These are phyloP conservation scores for Gnatocerus cornutus DNA, from an alignment of 2,888 invertebrate genomes.

Conservation along the genomic window DNA sequence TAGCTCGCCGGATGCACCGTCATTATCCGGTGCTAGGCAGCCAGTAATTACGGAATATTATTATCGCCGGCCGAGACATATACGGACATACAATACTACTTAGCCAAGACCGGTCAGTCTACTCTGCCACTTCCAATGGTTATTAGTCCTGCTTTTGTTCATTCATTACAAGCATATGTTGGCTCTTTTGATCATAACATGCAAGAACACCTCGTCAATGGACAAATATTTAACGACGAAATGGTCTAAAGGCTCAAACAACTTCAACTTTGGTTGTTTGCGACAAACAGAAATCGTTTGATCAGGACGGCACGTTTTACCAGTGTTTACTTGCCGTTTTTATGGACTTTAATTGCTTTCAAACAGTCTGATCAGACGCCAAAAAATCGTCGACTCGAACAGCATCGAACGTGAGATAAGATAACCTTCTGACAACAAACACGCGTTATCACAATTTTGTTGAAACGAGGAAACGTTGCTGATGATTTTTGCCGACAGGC, in stretches of 20 bases:
- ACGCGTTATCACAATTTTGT: slow-evolving; percentile 31
- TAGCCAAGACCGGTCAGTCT: slow-evolving; percentile 29
- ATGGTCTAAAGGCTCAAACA: slow-evolving; percentile 11
- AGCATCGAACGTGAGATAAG: slow-evolving; percentile 1
- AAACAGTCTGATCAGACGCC: no score
- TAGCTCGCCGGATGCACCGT: slow-evolving; percentile 33
- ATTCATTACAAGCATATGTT: slow-evolving; percentile 36
- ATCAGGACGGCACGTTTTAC: slow-evolving; percentile 42
- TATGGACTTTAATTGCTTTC: slow-evolving; percentile 27
- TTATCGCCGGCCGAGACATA: slow-evolving; percentile 39
- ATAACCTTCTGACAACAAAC: slow-evolving; percentile 35
- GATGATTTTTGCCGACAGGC: slow-evolving; percentile 41
- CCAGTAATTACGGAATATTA: slow-evolving; percentile 46
- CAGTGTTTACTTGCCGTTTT: slow-evolving; percentile 29
- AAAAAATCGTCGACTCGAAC: no score
- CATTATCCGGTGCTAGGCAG: slow-evolving; percentile 36
- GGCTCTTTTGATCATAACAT: slow-evolving; percentile 14
- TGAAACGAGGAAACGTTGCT: slow-evolving; percentile 38
- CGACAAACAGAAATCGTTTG: slow-evolving; percentile 24
- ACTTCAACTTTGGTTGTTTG: slow-evolving; percentile 8
- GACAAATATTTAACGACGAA: slow-evolving; percentile 32
- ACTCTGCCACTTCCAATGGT: slow-evolving; percentile 29
- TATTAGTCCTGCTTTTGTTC: slow-evolving; percentile 37
- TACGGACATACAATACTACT: slow-evolving; percentile 32
- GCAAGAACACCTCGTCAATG: slow-evolving; percentile 12